Evolutionary conservation across 1,140 invertebrate species (phyloP).

Genomic region (Steinernema feltiae): DNA sequence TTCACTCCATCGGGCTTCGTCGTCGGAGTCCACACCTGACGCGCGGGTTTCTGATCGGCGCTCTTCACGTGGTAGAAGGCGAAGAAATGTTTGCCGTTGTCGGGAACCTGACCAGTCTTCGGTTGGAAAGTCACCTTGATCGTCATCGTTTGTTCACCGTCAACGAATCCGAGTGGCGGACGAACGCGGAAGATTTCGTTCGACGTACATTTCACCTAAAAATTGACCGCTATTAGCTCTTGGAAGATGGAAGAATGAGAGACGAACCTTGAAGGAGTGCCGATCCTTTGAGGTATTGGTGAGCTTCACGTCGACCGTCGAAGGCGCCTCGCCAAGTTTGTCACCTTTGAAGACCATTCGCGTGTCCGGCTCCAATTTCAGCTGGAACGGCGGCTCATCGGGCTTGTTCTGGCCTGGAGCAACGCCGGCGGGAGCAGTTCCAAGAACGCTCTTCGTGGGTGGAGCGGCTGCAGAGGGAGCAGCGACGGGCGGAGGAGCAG

Average conservation of each 20-base stretch:
- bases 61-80: conserved; percentile 35
- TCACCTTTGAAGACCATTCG: neutral
- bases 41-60: neutral
- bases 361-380: neutral
- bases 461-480: neutral
- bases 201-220: conserved; percentile 44
- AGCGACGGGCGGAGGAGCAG: neutral
- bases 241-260: neutral
- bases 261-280: conserved; percentile 37
- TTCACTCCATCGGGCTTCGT: conserved; percentile 2
- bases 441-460: neutral
- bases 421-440: neutral
- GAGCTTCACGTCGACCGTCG: conserved; percentile 30
- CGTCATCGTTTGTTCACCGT: conserved; percentile 24
- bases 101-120: conserved; percentile 17
- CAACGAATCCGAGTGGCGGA: conserved; percentile 37
- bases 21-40: conserved; percentile 7
- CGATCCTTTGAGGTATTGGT: conserved; percentile 36
- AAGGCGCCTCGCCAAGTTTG: neutral
- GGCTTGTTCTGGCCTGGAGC: neutral
- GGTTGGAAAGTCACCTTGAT: conserved; percentile 28
- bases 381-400: conserved; percentile 3
- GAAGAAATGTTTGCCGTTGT: conserved; percentile 42
- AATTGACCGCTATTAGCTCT: neutral
- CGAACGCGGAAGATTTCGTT: conserved; percentile 46